A percentile compares a stretch with the other conserved stretches of the same genome.
phyloP scores from a whole-genome alignment of 2,113 vertebrate species.

The Narcine bancroftii region DNA sequence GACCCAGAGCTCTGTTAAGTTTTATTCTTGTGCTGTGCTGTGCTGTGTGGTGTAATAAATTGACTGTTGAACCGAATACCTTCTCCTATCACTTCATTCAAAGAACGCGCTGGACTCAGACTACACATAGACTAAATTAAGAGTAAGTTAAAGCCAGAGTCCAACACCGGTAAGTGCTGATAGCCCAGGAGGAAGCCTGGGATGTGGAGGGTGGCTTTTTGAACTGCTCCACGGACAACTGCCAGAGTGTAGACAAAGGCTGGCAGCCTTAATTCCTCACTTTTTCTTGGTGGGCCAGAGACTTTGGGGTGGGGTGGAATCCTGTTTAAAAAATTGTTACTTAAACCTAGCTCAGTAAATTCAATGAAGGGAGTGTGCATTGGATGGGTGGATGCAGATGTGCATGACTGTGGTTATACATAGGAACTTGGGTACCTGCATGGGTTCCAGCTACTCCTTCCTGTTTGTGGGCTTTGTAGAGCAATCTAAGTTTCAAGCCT shows the following conservation, averaged over 20 bases:
- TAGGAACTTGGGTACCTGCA: no score
- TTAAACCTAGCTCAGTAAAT: not conserved
- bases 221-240: not conserved
- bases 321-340: not conserved
- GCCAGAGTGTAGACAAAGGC: not conserved
- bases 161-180: not conserved
- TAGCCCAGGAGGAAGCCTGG: not conserved
- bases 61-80: no score
- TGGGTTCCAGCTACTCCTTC: no score
- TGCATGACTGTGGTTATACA: not conserved
- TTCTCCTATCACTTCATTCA: no score
- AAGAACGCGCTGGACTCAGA: no score
- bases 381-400: not conserved
- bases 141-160: no score
- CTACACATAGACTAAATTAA: no score
- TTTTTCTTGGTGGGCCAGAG: not conserved
- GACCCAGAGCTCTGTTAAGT: no score
- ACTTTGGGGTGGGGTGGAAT: not conserved
- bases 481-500: no score
- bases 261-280: not conserved
- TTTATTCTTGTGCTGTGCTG: no score
- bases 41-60: no score
- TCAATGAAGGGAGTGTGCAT: not conserved
- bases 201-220: not conserved
- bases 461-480: no score